Evolutionary conservation across 2,888 invertebrate genomes (phyloP).

Genomic region (Ichneumoninae sp.): DNA sequence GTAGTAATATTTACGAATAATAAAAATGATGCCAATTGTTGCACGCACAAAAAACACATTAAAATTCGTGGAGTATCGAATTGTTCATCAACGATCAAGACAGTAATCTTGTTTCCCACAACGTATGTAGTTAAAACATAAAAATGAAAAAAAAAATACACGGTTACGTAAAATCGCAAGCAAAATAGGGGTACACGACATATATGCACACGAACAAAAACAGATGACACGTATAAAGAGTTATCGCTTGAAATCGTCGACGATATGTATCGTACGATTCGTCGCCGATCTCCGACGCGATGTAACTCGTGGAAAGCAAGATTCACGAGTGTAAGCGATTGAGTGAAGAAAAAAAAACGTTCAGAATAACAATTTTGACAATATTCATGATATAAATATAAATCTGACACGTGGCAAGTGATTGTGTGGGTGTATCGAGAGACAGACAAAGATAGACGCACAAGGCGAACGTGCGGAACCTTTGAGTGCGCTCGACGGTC

Average conservation of each 20-base stretch:
- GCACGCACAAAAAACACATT: slow-evolving; percentile 7
- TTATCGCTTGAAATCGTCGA: slow-evolving; percentile 27
- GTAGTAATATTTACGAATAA: slow-evolving; percentile 34
- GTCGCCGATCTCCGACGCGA: slow-evolving; percentile 19
- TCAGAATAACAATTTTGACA: slow-evolving; percentile 17
- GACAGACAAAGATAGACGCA: slow-evolving; percentile 31
- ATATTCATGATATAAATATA: slow-evolving; percentile 3
- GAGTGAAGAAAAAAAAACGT: slow-evolving; percentile 6
- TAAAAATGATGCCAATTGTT: slow-evolving; percentile 9
- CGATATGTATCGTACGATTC: slow-evolving; percentile 28
- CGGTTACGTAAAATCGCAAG: slow-evolving; percentile 29
- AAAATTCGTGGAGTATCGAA: slow-evolving; percentile 10
- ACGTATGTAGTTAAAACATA: slow-evolving; percentile 10
- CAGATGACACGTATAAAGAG: slow-evolving; percentile 16
- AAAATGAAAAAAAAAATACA: not conserved
- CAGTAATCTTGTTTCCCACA: slow-evolving; percentile 26
- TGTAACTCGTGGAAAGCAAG: slow-evolving; percentile 36
- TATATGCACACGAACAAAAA: slow-evolving; percentile 56
- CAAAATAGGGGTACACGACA: slow-evolving; percentile 51
- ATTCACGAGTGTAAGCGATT: slow-evolving; percentile 39
- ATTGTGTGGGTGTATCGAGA: slow-evolving; percentile 18
- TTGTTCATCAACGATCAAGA: slow-evolving; percentile 14
- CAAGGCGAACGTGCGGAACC: slow-evolving; percentile 21
- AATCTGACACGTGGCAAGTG: slow-evolving; percentile 8
- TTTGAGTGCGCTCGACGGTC: slow-evolving; percentile 31